Evolutionary conservation across 2,888 invertebrate genomes (phyloP), one percentile per base, ranked within the genome.

Genomic region (Eubasilissa splendida): DNA sequence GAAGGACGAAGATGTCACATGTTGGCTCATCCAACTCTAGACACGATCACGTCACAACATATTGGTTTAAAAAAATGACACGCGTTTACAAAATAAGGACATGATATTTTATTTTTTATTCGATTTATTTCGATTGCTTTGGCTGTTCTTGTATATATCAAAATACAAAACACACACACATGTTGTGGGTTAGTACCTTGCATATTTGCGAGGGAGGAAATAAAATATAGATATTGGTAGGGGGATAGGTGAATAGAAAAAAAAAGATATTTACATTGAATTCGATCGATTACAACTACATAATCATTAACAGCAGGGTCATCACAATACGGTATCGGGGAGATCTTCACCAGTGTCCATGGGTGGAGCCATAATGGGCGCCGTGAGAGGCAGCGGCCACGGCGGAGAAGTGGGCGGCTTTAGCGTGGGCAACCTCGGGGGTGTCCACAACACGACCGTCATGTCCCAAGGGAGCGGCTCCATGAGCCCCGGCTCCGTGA

Each of bases 331-430:
- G 63, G 63, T 3, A 12, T 63, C 14, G 10, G 33, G 4, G 63
- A 42, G 42, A 42, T 31, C 42, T 63, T 63, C 42, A 63, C 63
- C 63, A 63, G 33, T 33, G 63, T 63, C 63, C 63, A 63, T 63
- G 63, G 12, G 33, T 33, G 42, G 42, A 4, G 42, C 63, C 63
- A 63, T 63, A 63, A 63, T 33, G 63, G 59, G 59, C 54, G n/a
- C 79, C 79, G 53, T 82, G 79, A 42, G 79, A 31, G 10, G 79
- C 79, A 53, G 71, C 71, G 11, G 73, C 54, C 22, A 58, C 52
- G 56, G 73, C 79, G 56, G 79, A 60, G 74, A 73, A 79, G 79
- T 93, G 93, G 71, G 91, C 71, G 66, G 73, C 60, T 42, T 79
- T 79, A 42, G 79, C 79, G 83, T 91, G 91, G 42, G 74, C 79